Percentiles rank a stretch among this genome's conserved stretches.
Evolutionary conservation across 2,797 vertebrate genomes (phyloP).

Genomic region (Dromococcyx pavoninus): DNA sequence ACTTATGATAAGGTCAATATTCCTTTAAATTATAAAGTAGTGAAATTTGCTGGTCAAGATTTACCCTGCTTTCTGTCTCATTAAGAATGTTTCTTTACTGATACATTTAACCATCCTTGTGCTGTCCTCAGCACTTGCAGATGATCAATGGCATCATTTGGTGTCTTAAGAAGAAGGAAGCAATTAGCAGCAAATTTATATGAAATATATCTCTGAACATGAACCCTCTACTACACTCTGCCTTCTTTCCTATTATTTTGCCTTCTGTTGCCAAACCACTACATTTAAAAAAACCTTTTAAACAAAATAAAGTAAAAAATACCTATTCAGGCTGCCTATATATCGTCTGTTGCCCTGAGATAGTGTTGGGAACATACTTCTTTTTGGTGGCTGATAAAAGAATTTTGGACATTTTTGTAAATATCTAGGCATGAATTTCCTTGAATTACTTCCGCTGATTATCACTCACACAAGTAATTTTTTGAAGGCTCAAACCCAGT

Average conservation of each 20-base stretch:
- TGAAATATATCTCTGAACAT: constrained; percentile 51
- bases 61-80: constrained; percentile 54
- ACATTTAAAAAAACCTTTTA: background rate
- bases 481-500: background rate
- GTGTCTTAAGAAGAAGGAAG: constrained; percentile 60
- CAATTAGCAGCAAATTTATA: constrained; percentile 68
- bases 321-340: background rate
- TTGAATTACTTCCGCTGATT: background rate
- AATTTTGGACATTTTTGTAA: background rate
- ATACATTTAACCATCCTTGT: constrained; percentile 55
- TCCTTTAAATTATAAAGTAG: constrained; percentile 44
- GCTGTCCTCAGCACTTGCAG: constrained; percentile 48
- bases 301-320: background rate
- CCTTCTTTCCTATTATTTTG: constrained; percentile 38
- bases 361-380: background rate
- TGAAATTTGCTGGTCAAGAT: constrained; percentile 39
- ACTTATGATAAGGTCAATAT: background rate
- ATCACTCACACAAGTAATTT: background rate
- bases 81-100: constrained; percentile 64
- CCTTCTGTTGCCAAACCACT: background rate
- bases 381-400: background rate
- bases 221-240: constrained; percentile 16
- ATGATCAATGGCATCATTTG: constrained; percentile 69
- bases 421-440: background rate
- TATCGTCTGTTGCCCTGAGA: background rate